phyloP scores from a whole-genome alignment of 2,888 invertebrate genomes.

The Ormyrus rosae region DNA sequence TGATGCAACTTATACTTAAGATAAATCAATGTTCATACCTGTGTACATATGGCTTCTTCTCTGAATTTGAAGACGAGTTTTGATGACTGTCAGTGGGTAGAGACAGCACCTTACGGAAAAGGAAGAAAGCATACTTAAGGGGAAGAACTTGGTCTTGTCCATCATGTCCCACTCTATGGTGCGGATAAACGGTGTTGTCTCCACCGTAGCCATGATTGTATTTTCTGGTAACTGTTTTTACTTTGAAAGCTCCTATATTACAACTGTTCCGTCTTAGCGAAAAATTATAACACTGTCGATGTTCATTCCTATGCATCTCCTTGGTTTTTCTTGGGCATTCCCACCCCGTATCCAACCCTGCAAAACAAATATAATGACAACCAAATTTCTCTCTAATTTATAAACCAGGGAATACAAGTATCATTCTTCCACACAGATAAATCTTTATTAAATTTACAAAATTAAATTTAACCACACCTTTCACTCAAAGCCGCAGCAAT shows the following conservation, averaged over 20 bases:
- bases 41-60: conserved; percentile 88
- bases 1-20: background rate
- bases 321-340: conserved; percentile 66
- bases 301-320: conserved; percentile 71
- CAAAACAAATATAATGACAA: background rate
- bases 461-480: background rate
- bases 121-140: conserved; percentile 92
- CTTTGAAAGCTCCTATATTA: conserved; percentile 34
- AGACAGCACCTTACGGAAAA: conserved; percentile 84
- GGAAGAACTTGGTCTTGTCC: conserved; percentile 96
- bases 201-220: conserved; percentile 76
- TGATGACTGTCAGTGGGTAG: conserved; percentile 95
- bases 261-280: conserved; percentile 48
- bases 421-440: background rate
- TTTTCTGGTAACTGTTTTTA: conserved; percentile 22
- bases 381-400: background rate
- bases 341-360: conserved; percentile 57
- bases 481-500: background rate
- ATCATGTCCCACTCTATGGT: conserved; percentile 99
- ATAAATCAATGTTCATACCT: conserved; percentile 75
- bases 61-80: conserved; percentile 94
- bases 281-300: conserved; percentile 50
- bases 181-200: conserved; percentile 82
- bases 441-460: conserved; percentile 1
- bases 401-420: background rate